Conservation (phyloP, 2,797 vertebrate genomes). For the Xenopus petersii region DNA sequence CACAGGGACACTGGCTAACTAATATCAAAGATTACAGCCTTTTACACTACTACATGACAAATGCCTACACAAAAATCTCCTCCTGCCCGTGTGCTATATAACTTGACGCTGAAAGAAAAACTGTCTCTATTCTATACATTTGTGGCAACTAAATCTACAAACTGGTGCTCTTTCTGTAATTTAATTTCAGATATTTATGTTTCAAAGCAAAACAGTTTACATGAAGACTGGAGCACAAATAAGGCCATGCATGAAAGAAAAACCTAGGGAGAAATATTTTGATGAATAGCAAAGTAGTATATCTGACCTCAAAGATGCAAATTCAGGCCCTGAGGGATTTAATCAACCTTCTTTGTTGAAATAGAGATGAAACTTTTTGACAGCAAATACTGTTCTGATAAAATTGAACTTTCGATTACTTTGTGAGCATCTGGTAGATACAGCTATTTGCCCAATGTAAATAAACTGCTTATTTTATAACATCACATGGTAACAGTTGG, state of each 20-base stretch:
- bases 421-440: slow-evolving; percentile 65
- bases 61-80: no score
- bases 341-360: slow-evolving; percentile 72
- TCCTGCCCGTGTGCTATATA: no score
- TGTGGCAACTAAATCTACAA: no score
- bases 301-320: slow-evolving; percentile 76
- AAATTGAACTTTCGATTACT: slow-evolving; percentile 76
- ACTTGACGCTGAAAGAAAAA: no score
- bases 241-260: slow-evolving; percentile 53
- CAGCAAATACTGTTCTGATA: slow-evolving; percentile 71
- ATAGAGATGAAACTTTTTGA: slow-evolving; percentile 76
- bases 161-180: no score
- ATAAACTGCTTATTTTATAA: slow-evolving; percentile 49
- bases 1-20: no score
- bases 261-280: slow-evolving; percentile 66
- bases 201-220: slow-evolving; percentile 50
- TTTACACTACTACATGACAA: no score
- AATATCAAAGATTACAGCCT: no score
- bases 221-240: slow-evolving; percentile 28
- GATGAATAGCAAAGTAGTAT: slow-evolving; percentile 78
- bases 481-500: no score
- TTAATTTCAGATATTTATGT: no score
- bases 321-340: slow-evolving; percentile 80
- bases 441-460: slow-evolving; percentile 46
- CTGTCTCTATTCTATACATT: no score